Evolutionary conservation across 2,888 invertebrate genomes (phyloP).

Genomic region (Harpalus rufipes): DNA sequence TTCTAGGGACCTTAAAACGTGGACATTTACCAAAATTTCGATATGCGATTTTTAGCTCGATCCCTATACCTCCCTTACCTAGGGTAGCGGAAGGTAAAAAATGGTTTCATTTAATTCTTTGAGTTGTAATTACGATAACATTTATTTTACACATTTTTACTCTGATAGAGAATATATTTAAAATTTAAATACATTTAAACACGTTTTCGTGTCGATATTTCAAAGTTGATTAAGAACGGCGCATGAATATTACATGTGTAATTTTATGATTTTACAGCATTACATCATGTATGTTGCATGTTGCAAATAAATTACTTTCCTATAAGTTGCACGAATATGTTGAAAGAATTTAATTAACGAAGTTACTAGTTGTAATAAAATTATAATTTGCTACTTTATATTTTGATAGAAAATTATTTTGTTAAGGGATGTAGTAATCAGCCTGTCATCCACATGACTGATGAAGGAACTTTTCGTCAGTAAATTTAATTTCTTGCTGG

Average conservation of each 20-base stretch:
- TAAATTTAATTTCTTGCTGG: conserved; percentile 13
- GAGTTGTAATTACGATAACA: too few species aligned
- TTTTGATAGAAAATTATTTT: neutral
- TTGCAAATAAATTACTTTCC: conserved; percentile 23
- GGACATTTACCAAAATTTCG: too few species aligned
- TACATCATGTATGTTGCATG: conserved; percentile 18
- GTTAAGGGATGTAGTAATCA: neutral
- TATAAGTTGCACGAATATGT: conserved; percentile 25
- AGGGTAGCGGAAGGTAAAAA: too few species aligned
- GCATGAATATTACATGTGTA: conserved; percentile 14
- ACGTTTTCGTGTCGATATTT: neutral
- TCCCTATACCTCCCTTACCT: too few species aligned
- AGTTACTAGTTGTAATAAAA: conserved; percentile 18
- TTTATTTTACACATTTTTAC: too few species aligned
- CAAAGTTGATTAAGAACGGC: neutral
- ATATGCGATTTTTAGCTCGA: too few species aligned
- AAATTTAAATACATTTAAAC: neutral
- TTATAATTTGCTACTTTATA: conserved; percentile 6
- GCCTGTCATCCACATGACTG: conserved; percentile 4
- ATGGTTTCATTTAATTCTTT: too few species aligned
- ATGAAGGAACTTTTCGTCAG: conserved; percentile 8
- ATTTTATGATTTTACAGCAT: conserved; percentile 15
- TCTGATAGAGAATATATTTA: neutral
- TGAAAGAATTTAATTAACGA: conserved; percentile 24
- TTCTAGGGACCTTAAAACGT: too few species aligned